Base-by-base conservation (phyloP, 2,888 invertebrate genomes). In the Acrobasis suavella region DNA sequence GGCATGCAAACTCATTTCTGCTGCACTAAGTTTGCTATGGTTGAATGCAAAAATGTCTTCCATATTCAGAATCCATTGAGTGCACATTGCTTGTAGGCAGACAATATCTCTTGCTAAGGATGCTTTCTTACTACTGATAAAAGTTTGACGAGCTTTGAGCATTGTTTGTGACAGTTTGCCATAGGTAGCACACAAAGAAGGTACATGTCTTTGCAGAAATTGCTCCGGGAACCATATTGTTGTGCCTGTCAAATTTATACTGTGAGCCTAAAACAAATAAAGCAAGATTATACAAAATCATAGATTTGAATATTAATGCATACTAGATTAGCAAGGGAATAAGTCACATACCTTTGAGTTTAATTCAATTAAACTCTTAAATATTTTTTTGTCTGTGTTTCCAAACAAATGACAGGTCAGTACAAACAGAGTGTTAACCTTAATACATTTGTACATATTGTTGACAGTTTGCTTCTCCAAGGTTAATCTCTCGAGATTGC, bases 191-290 rank as follows among this genome's bases (percentile, higher is more conserved):
- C 93, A 81, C 85, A 94, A 80, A 72, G 95, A 85, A 71, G 94
- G 91, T 67, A 94, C 88, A 82, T 95, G 94, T 71, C 94, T 93
- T 55, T 93, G 86, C 5, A 98, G 91, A 86, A 98, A 98, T 72
- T 94, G 93, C 80, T 96, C 96, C 0, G 98, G 97, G 76, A 96
- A 95, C 97, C 98, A 98, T 62, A 97, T 84, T 15, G 96, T 93
- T 77, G 96, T 96, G 1, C 97, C 97, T 64, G 95, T 93, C 42
- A 99, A 86, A 55, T 96, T 95, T 64, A 98, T 95, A 42, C 96
- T 96, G 69, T 96, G 96, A 54, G 96, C 94, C 94, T 96, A 81
- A 32, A 32, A 32, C 32, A 32, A 32, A 7, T 32, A 8, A 32
- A 32, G 32, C 32, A 32, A 32, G 32, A 8, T 32, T 32, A 32